phyloP scores from a whole-genome alignment of 2,888 invertebrate genomes.

The Amaurobius ferox region DNA sequence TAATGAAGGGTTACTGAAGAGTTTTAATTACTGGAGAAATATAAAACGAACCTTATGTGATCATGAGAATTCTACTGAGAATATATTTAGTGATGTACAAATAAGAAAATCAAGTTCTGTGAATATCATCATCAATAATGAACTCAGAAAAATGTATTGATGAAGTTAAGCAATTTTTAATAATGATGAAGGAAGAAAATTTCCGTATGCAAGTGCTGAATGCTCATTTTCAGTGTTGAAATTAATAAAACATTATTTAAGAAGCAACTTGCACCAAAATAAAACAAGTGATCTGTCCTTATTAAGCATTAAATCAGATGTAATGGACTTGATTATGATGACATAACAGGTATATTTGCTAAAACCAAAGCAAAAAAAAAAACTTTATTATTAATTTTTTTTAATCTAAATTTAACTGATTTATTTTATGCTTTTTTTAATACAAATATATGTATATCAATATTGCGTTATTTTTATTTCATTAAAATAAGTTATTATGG shows the following conservation, averaged over 20 bases:
- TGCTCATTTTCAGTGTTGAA: not conserved
- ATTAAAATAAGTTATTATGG: not conserved
- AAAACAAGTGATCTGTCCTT: not conserved
- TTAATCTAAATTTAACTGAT: not conserved
- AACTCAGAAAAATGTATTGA: not conserved
- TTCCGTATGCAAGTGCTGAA: not conserved
- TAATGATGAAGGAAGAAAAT: not conserved
- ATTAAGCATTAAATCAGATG: not conserved
- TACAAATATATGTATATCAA: not conserved
- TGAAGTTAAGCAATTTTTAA: slow-evolving; percentile 1
- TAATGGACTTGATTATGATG: not conserved
- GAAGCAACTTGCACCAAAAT: not conserved
- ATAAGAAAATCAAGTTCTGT: no score
- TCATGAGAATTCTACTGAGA: no score
- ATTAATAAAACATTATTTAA: not conserved
- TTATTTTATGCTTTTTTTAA: not conserved
- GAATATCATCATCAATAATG: no score
- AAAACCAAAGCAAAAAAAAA: not conserved
- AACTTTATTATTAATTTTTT: not conserved
- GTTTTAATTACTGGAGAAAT: no score
- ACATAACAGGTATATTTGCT: not conserved
- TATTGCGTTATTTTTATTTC: not conserved
- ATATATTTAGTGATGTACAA: no score
- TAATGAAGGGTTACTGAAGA: no score
- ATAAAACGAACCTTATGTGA: no score